Base-by-base conservation (phyloP, 2,113 vertebrate genomes). In the Benitochromis conjunctus region DNA sequence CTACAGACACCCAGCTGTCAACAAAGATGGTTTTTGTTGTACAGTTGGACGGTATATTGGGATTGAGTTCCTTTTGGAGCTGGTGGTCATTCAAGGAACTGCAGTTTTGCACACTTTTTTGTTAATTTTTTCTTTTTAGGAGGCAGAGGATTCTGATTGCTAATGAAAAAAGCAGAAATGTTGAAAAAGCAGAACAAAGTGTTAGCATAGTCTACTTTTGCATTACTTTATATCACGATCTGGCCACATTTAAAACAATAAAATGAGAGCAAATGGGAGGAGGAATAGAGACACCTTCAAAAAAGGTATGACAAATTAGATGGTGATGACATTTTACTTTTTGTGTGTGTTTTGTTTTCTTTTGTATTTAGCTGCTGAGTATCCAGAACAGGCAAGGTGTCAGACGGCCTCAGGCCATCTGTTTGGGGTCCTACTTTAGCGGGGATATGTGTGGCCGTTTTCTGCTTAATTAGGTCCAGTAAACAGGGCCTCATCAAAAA, bases 401-500 rank as follows among this genome's bases (percentile, higher is more conserved):
- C 84, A 88, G 87, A 55, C 83, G 5, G 87, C 92, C 92, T 81
- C 79, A 18, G 83, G 92, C 91, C 94, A 92, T 96, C 94, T 94
- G 93, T 93, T 94, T 85, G 80, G 79, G 93, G 85, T 91, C 90
- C 90, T 90, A 85, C 82, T 95, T 92, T 92, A 94, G 93, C 89
- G 88, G 56, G 87, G 90, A 91, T 95, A 93, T 79, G 88, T 95
- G 95, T 93, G 93, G 94, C 93, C 85, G 87, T 95, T 95, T 96
- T 96, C 93, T 92, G 93, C 92, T 94, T 96, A 96, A 96, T 95
- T 96, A 95, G 94, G 93, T 93, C 95, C 94, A 88, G 91, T 96
- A 95, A 96, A 96, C 95, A 95, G 95, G 90, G 92, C 79, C 92
- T 92, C 93, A 95, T 95, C 94, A 96, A 91, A 96, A 96, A 96